Base-by-base conservation (phyloP, 1,140 invertebrate species). In the Drosophila santomea region DNA sequence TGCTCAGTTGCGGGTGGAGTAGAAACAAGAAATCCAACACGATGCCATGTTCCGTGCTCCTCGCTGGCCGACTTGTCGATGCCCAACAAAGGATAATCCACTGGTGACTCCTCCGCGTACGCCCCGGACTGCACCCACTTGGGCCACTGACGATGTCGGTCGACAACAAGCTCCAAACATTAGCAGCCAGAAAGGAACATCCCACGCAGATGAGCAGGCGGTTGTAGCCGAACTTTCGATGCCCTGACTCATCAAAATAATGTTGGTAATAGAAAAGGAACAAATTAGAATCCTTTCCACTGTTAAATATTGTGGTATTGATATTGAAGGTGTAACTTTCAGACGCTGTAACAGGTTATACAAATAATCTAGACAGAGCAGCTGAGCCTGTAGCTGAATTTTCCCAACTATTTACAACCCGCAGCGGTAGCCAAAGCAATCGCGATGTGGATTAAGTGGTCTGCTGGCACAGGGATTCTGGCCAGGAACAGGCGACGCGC, bases 51-150 rank as follows among this genome's bases (percentile, higher is more conserved):
- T 90, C 52, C 47, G 39, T 32, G 43, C 23, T 23, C 41, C 55
- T 44, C 36, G 10, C 60, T 60, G 38, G 56, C 60, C 64, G 77
- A 25, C 79, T 88, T 84, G 84, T 84, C 80, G 84, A 88, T 88
- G 73, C 59, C 77, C 78, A 88, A 90, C 84, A 88, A 88, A 88
- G 84, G 84, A 88, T 88, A 90, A 88, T 90, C 84, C 84, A 78
- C 20, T 20, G 20, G 20, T 2, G 20, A 20, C 20, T 20, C 20
- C 20, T 20, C 20, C 41, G 60, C 78, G 74, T 68, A 41, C 12
- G 25, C 43, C 57, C 73, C 73, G 11, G 57, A 81, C 82, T 89
- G 79, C 79, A 79, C 79, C 83, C 84, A 89, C 43, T 58, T 41
- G 48, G 52, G 52, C 71, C 59, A 76, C 43, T 47, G 41, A 5